These are phyloP conservation scores for Eutolmus rufibarbis DNA, from an alignment of 2,888 invertebrate species.

Conservation along the genomic window DNA sequence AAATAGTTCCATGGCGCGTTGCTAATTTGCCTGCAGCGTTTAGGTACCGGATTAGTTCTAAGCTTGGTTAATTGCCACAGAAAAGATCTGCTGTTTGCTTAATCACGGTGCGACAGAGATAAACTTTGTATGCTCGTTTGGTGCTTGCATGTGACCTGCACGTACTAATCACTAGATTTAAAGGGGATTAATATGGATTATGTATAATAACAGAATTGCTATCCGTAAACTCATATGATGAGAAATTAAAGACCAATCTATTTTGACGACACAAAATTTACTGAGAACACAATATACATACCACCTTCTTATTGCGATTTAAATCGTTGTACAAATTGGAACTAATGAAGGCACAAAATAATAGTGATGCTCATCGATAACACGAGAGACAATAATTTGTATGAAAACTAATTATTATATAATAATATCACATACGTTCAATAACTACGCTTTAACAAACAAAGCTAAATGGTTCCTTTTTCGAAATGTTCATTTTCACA, in stretches of 20 bases:
- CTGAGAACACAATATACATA: too few species aligned
- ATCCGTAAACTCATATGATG: background rate
- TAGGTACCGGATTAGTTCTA: background rate
- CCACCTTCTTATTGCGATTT: too few species aligned
- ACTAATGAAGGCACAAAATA: too few species aligned
- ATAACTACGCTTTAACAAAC: too few species aligned
- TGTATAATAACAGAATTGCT: background rate
- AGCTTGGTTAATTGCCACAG: background rate
- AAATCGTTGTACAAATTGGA: too few species aligned
- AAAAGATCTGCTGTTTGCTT: background rate
- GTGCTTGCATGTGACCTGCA: background rate
- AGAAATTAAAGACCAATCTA: background rate
- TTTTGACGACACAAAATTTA: background rate
- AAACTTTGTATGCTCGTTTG: background rate
- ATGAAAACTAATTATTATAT: too few species aligned
- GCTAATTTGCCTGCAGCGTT: background rate
- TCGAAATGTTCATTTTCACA: too few species aligned
- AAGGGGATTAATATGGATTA: background rate
- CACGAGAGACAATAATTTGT: too few species aligned
- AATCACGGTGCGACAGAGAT: background rate
- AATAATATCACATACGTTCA: too few species aligned
- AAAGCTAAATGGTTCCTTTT: too few species aligned
- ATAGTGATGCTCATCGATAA: too few species aligned
- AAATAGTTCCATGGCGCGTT: background rate
- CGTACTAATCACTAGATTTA: background rate